Conservation (phyloP, 2,797 vertebrate genomes). For the Pyrocephalus nanus region DNA sequence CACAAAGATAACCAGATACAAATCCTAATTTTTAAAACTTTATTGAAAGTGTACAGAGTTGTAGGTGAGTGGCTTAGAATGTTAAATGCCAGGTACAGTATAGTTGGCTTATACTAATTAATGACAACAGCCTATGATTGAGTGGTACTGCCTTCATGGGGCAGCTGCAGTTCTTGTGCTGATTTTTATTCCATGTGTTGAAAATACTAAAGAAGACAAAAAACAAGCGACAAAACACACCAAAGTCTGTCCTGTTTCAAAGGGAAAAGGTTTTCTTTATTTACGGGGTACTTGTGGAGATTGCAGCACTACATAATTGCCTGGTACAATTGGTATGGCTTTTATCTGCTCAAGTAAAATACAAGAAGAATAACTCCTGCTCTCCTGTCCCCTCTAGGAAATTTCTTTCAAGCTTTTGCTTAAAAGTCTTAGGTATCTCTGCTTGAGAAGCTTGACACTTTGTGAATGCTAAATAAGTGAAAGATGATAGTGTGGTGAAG, state of each 20-base stretch:
- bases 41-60: neutral
- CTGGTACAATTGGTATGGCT: neutral
- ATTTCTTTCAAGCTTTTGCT: neutral
- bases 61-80: neutral
- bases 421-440: neutral
- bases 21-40: neutral
- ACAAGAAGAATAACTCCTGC: neutral
- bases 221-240: neutral
- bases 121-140: neutral
- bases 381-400: neutral
- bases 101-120: neutral
- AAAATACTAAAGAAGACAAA: neutral
- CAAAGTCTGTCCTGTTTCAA: neutral
- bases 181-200: neutral
- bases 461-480: neutral
- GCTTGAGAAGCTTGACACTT: neutral
- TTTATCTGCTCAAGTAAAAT: neutral
- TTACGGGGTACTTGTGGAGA: neutral
- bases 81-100: neutral
- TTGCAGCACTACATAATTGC: neutral
- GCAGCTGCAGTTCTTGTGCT: neutral
- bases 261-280: neutral
- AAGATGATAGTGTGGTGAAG: neutral
- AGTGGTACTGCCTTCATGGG: neutral
- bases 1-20: neutral